Percentiles rank a stretch among this genome's conserved stretches.
phyloP scores from a whole-genome alignment of 2,113 vertebrate species.

The Jacana jacana region DNA sequence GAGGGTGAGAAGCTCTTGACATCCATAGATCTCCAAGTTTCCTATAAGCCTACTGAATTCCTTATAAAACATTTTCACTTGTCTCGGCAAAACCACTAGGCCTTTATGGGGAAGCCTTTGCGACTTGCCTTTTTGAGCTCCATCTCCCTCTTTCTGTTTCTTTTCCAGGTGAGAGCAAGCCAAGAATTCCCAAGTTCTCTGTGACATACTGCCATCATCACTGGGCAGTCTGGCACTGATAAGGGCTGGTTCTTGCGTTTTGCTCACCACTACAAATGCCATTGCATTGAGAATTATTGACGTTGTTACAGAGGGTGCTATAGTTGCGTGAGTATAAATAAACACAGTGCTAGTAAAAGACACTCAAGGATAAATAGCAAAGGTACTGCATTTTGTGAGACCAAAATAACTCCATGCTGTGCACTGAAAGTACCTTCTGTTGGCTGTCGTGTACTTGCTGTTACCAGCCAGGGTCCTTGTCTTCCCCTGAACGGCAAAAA shows the following conservation, averaged over 20 bases:
- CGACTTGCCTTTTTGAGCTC: background rate
- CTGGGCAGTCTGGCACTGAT: background rate
- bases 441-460: background rate
- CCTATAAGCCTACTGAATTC: background rate
- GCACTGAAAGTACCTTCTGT: background rate
- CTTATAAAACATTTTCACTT: slow-evolving; percentile 13
- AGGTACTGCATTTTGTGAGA: background rate
- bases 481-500: background rate
- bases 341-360: background rate
- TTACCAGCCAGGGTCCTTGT: background rate
- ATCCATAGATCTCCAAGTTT: background rate
- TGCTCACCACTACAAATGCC: background rate
- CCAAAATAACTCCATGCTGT: background rate
- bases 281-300: background rate
- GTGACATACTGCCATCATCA: rapidly evolving
- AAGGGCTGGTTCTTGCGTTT: background rate
- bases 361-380: slow-evolving; percentile 23
- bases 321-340: slow-evolving; percentile 31
- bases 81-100: background rate
- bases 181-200: background rate
- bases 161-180: background rate
- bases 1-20: background rate
- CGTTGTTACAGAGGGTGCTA: background rate
- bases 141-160: background rate
- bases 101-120: background rate